Base-by-base conservation (phyloP, 2,888 invertebrate species). In the Abrostola triplasia region DNA sequence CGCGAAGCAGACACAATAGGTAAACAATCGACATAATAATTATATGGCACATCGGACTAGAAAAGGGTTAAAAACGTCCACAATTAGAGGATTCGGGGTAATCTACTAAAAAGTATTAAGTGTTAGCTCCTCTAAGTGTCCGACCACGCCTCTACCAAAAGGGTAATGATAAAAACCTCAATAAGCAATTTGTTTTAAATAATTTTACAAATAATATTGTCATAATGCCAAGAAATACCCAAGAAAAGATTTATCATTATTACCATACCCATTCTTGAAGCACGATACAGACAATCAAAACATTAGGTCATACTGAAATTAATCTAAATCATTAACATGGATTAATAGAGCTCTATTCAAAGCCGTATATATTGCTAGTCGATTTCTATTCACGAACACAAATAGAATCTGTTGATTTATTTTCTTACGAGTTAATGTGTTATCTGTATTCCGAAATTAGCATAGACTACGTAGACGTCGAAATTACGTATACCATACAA, bases 361-460 rank as follows among this genome's bases (percentile, higher is more conserved):
- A 50, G 40, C 35, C 40, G 62, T 52, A 56, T 1, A 24, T 24
- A 24, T 65, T 56, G 51, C 49, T 59, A 51, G 48, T 67, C 42
- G 40, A 63, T 69, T 60, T 64, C 54, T 60, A 60, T 72, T 53
- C 70, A 64, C 57, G 49, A 70, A 59, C 72, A 37, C 49, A 59
- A 75, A 72, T 75, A 70, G 50, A 61, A 47, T 67, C 13, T 55
- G 61, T 59, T 53, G 58, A 64, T 56, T 73, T 64, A 40, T 59
- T 59, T 70, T 70, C 75, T 70, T 70, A 70, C 59, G 65, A 64
- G 64, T 58, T 61, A 60, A 65, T 75, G 59, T 11, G 65, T 62
- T 76, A 73, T 73, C 75, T 74, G 70, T 75, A 75, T 75, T 72
- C 70, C 60, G 41, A 72, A 72, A 72, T 72, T 75, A 72, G 76